A percentile compares a stretch with the other conserved stretches of the same genome.
phyloP scores from a whole-genome alignment of 2,888 invertebrate genomes.

The Stenolophus ochropezus region DNA sequence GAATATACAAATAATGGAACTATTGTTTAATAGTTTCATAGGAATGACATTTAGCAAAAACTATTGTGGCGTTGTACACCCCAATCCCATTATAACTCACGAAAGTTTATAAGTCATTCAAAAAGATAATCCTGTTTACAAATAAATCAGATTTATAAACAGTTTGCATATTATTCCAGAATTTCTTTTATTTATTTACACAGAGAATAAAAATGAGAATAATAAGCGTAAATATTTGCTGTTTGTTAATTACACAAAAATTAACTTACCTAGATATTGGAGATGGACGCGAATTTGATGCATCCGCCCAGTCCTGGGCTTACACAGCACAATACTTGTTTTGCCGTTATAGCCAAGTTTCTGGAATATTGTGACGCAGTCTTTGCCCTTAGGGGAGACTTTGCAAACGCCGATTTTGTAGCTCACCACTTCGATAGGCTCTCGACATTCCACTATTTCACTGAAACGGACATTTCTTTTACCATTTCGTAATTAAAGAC shows the following conservation, averaged over 20 bases:
- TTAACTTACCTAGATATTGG: conserved; percentile 90
- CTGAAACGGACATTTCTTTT: conserved; percentile 75
- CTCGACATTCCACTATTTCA: conserved; percentile 87
- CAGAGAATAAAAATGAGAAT: neutral
- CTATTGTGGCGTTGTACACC: neutral
- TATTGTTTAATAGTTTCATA: too few species aligned
- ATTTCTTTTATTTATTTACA: too few species aligned
- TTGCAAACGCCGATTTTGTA: conserved; percentile 98
- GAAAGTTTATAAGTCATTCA: neutral
- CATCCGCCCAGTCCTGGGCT: conserved; percentile 97
- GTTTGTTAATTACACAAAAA: neutral
- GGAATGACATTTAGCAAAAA: neutral
- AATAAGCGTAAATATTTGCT: too few species aligned
- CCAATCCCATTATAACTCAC: neutral
- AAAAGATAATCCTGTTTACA: neutral
- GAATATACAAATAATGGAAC: too few species aligned
- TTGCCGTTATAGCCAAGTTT: conserved; percentile 91
- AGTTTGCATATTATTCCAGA: neutral
- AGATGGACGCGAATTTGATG: conserved; percentile 99
- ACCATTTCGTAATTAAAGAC: too few species aligned
- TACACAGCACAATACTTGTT: conserved; percentile 94
- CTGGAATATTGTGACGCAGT: conserved; percentile 93
- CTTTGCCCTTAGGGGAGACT: conserved; percentile 94
- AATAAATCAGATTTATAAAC: neutral
- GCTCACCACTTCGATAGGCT: conserved; percentile 94